phyloP scores from a whole-genome alignment of 2,113 vertebrate genomes.

The Sardina pilchardus region DNA sequence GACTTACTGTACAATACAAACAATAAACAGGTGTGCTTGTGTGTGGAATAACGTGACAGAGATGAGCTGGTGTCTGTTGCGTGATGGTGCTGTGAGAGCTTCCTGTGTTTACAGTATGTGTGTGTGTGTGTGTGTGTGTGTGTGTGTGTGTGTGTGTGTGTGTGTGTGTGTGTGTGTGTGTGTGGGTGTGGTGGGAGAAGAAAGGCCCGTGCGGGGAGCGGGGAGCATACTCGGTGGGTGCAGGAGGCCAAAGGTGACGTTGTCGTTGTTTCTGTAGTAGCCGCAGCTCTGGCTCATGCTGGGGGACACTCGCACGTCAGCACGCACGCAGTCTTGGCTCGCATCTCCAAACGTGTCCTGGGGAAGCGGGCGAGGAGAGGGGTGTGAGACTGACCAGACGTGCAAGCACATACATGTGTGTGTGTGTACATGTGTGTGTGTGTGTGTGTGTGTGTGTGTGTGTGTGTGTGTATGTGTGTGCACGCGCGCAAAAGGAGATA shows the following conservation, averaged over 20 bases:
- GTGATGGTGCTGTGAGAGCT: not conserved
- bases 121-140: not conserved
- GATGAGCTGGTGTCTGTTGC: not conserved
- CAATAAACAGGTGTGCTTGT: too few species aligned
- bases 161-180: not conserved
- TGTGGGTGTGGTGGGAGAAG: not conserved
- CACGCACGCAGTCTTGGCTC: slow-evolving; percentile 63
- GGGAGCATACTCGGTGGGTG: slow-evolving; percentile 70
- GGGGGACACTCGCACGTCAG: slow-evolving; percentile 67
- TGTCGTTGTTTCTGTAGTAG: slow-evolving; percentile 46
- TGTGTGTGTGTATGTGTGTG: not conserved
- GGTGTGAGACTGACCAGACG: not conserved
- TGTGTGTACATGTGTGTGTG: not conserved
- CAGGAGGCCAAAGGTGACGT: slow-evolving; percentile 66
- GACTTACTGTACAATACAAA: too few species aligned
- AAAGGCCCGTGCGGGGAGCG: not conserved
- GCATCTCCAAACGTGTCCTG: not conserved
- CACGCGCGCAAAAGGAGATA: not conserved
- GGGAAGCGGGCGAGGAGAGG: not conserved
- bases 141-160: not conserved
- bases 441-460: too few species aligned
- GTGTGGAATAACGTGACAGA: not conserved
- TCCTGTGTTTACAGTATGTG: not conserved
- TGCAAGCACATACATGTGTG: not conserved
- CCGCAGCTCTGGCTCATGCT: slow-evolving; percentile 63